Conservation (phyloP, 2,888 invertebrate species). For the Lycia hirtaria region DNA sequence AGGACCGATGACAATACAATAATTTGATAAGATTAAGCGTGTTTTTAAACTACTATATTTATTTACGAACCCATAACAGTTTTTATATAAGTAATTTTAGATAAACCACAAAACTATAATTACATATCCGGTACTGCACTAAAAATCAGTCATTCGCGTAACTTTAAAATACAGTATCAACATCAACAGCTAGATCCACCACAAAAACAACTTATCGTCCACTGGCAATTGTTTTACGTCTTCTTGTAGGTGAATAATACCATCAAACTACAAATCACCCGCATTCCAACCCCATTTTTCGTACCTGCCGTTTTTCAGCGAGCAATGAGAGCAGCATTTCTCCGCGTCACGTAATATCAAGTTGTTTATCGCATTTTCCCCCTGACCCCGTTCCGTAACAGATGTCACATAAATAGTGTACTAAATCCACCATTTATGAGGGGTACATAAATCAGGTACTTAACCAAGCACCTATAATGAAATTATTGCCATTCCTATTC, state of each 20-base stretch:
- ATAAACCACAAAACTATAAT: too few species aligned
- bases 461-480: slow-evolving; percentile 36
- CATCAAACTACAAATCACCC: slow-evolving; percentile 12
- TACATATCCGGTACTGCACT: too few species aligned
- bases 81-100: too few species aligned
- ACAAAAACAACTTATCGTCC: neutral
- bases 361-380: slow-evolving; percentile 40
- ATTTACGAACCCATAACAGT: too few species aligned
- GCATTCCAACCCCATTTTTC: slow-evolving; percentile 27
- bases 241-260: slow-evolving; percentile 12
- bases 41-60: too few species aligned
- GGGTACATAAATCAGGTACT: slow-evolving; percentile 41
- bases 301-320: slow-evolving; percentile 28
- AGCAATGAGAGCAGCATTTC: slow-evolving; percentile 29
- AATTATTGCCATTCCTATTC: slow-evolving; percentile 35
- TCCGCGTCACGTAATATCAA: slow-evolving; percentile 39
- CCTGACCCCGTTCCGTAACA: slow-evolving; percentile 42
- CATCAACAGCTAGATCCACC: neutral
- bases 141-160: too few species aligned
- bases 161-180: too few species aligned
- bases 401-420: slow-evolving; percentile 45
- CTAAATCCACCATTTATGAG: slow-evolving; percentile 42
- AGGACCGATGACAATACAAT: too few species aligned
- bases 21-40: too few species aligned
- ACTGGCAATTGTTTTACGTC: neutral